A percentile compares a stretch with the other conserved stretches of the same genome.
phyloP scores from a whole-genome alignment of 64 coral and sea anemone species.

The Montipora cactus region DNA sequence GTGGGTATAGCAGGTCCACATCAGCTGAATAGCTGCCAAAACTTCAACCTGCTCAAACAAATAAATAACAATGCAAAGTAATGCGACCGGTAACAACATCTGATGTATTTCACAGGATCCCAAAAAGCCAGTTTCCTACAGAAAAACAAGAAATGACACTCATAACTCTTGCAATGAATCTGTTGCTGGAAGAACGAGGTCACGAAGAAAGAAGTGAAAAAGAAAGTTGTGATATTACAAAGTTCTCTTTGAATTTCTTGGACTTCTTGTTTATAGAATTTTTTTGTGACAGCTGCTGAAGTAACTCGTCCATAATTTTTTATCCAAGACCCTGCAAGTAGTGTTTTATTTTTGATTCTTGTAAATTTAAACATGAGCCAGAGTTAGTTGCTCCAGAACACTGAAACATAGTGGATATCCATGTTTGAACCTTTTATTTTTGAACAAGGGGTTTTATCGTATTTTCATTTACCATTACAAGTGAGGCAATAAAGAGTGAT shows the following conservation, averaged over 20 bases:
- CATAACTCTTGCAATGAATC: conserved; percentile 43
- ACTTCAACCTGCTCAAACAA: too few species aligned
- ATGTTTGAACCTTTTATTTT: neutral
- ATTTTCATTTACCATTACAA: neutral
- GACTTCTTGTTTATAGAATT: neutral
- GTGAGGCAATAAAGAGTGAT: neutral
- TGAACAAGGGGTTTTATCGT: neutral
- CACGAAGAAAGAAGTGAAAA: conserved; percentile 41
- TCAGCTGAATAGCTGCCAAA: too few species aligned
- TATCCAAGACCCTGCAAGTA: neutral
- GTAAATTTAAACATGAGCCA: too few species aligned
- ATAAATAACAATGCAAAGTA: too few species aligned
- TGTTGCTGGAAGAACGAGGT: conserved; percentile 52
- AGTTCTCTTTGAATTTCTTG: neutral
- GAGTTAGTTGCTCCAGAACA: too few species aligned
- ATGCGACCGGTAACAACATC: neutral
- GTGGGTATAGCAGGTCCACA: too few species aligned
- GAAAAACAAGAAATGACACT: neutral
- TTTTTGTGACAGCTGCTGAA: neutral
- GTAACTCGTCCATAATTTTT: neutral
- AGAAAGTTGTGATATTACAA: neutral
- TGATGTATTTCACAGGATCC: conserved; percentile 40
- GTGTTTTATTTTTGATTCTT: too few species aligned
- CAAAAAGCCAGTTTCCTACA: conserved; percentile 16
- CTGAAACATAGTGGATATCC: too few species aligned